These are phyloP conservation scores for Dicentrarchus labrax DNA, from an alignment of 2,113 vertebrate species.

Conservation along the genomic window DNA sequence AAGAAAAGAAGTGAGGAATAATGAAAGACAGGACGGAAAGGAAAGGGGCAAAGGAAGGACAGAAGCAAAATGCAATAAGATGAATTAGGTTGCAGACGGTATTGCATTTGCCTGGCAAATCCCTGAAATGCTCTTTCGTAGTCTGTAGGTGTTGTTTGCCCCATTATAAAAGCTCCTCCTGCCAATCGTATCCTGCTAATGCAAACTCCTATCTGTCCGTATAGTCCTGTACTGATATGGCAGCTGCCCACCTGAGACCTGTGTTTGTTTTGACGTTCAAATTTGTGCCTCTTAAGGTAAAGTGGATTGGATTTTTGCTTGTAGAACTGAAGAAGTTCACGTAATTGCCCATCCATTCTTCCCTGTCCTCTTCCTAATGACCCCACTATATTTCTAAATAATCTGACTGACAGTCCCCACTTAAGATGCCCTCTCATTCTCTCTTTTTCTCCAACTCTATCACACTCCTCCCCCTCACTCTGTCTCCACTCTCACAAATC, in stretches of 20 bases:
- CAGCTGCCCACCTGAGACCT: constrained; percentile 21
- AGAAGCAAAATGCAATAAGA: constrained; percentile 25
- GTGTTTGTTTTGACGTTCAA: constrained; percentile 36
- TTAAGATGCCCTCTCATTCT: constrained; percentile 44
- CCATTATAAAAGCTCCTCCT: constrained; percentile 32
- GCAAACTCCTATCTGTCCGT: constrained; percentile 25
- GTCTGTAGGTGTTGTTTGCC: constrained; percentile 35
- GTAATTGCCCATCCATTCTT: constrained; percentile 32
- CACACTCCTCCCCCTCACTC: constrained; percentile 50
- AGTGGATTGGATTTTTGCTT: constrained; percentile 40
- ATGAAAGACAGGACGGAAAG: constrained; percentile 16
- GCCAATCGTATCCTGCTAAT: constrained; percentile 47
- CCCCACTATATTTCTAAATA: constrained; percentile 42
- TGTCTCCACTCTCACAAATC: constrained; percentile 55
- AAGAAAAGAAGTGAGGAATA: constrained; percentile 12
- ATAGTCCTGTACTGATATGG: constrained; percentile 20
- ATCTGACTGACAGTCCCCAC: constrained; percentile 44
- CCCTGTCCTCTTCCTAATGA: constrained; percentile 11
- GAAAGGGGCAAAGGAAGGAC: constrained; percentile 14
- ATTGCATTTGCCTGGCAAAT: constrained; percentile 37
- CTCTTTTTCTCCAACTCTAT: constrained; percentile 40
- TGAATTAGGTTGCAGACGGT: constrained; percentile 29
- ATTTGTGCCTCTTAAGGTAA: constrained; percentile 21
- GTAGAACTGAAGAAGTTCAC: not conserved
- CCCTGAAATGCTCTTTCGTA: constrained; percentile 25